Conservation (phyloP, 2,113 vertebrate genomes). For the Podocnemis expansa region DNA sequence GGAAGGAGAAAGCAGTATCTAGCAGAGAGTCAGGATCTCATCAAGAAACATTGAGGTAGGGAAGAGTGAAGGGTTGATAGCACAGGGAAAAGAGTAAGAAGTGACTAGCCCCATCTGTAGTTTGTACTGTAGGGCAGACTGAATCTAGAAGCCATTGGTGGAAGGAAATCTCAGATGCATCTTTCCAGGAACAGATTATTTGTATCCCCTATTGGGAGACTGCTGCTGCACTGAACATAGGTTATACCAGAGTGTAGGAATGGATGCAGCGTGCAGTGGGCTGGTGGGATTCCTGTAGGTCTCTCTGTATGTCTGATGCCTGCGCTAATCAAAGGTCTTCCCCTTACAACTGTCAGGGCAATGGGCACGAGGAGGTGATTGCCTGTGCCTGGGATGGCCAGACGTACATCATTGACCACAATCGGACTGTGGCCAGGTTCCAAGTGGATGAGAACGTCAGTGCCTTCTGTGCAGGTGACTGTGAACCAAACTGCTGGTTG, state of each 20-base stretch:
- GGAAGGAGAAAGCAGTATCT: background rate
- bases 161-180: too few relatives aligned
- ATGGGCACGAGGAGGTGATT: constrained; percentile 94
- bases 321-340: fast-evolving
- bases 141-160: background rate
- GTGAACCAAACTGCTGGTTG: background rate
- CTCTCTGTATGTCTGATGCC: background rate
- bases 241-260: background rate
- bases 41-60: background rate
- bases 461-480: constrained; percentile 93
- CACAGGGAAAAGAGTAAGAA: background rate
- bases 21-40: background rate
- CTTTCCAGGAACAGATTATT: background rate
- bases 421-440: constrained; percentile 92
- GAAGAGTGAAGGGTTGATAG: too few relatives aligned
- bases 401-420: constrained; percentile 97
- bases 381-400: constrained; percentile 98
- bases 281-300: background rate
- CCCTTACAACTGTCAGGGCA: constrained; percentile 81
- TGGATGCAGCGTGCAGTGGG: background rate
- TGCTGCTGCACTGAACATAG: background rate
- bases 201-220: background rate
- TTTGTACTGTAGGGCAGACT: background rate
- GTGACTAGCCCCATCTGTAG: background rate
- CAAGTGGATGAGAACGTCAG: constrained; percentile 98